Evolutionary conservation across 2,113 vertebrate species (phyloP).

Genomic region (Euleptes europaea): DNA sequence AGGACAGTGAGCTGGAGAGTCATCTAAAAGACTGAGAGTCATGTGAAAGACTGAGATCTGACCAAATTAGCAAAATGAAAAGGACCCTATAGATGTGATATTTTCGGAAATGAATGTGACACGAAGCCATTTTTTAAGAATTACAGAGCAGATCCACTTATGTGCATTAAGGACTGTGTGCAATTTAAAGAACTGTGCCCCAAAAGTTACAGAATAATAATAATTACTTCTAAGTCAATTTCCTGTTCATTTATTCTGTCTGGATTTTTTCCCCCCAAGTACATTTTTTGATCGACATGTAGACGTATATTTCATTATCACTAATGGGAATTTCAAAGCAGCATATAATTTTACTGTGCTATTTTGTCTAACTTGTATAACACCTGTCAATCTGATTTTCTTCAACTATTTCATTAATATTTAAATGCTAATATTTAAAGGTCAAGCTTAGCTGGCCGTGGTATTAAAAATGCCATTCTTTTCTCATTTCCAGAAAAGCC

Average conservation of each 20-base stretch:
- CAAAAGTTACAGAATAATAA: conserved; percentile 48
- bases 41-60: conserved; percentile 47
- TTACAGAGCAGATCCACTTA: conserved; percentile 32
- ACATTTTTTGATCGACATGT: conserved; percentile 45
- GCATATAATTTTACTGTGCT: conserved; percentile 64
- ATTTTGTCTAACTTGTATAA: conserved; percentile 74
- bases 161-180: conserved; percentile 23
- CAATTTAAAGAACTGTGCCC: conserved; percentile 34
- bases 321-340: conserved; percentile 75
- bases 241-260: conserved; percentile 67
- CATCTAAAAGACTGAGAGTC: conserved; percentile 39
- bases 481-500: conserved; percentile 47
- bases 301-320: conserved; percentile 70
- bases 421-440: conserved; percentile 78
- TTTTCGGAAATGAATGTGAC: conserved; percentile 50
- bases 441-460: conserved; percentile 68
- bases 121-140: conserved; percentile 40
- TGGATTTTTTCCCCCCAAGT: conserved; percentile 47
- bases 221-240: conserved; percentile 53
- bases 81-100: conserved; percentile 34
- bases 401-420: conserved; percentile 74
- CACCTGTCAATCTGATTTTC: conserved; percentile 74
- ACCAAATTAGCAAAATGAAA: conserved; percentile 38
- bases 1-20: not conserved
- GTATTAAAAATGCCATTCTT: conserved; percentile 69